These are phyloP conservation scores for Phylloscopus collybita DNA, from an alignment of 2,797 vertebrate species.

Conservation along the genomic window DNA sequence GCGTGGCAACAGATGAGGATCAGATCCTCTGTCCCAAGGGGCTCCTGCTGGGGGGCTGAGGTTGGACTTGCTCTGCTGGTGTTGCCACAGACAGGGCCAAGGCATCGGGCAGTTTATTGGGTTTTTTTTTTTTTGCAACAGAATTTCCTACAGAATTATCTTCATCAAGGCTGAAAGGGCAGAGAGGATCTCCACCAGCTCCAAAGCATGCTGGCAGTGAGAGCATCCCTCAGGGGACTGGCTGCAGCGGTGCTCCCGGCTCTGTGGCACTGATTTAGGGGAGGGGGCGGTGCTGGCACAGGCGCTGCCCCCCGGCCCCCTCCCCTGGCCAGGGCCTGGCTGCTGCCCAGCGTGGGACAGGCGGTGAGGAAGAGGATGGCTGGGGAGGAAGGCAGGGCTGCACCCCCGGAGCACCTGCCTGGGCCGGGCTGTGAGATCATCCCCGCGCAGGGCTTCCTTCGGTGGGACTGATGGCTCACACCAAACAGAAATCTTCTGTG, in stretches of 20 bases:
- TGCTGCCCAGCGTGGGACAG: fast-evolving
- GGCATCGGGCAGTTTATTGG: background rate
- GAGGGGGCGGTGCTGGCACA: fast-evolving
- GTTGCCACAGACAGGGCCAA: background rate
- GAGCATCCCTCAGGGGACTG: background rate
- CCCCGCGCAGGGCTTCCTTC: fast-evolving
- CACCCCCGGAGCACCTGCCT: fast-evolving
- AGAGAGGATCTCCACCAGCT: background rate
- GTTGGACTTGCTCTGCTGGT: background rate
- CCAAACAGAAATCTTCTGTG: background rate
- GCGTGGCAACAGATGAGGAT: background rate
- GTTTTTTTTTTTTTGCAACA: background rate
- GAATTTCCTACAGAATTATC: background rate
- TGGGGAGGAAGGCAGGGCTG: background rate
- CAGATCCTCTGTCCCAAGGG: background rate
- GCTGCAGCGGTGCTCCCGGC: fast-evolving
- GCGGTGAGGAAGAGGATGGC: background rate
- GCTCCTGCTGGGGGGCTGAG: background rate
- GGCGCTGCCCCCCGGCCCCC: fast-evolving
- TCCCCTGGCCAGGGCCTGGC: background rate
- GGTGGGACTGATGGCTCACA: fast-evolving
- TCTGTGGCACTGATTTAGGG: background rate
- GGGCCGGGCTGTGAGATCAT: background rate
- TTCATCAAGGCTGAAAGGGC: background rate
- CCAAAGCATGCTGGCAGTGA: background rate